Evolutionary conservation across 2,797 vertebrate species (phyloP), one percentile per base, ranked within the genome.

Genomic region (Iguana delicatissima): DNA sequence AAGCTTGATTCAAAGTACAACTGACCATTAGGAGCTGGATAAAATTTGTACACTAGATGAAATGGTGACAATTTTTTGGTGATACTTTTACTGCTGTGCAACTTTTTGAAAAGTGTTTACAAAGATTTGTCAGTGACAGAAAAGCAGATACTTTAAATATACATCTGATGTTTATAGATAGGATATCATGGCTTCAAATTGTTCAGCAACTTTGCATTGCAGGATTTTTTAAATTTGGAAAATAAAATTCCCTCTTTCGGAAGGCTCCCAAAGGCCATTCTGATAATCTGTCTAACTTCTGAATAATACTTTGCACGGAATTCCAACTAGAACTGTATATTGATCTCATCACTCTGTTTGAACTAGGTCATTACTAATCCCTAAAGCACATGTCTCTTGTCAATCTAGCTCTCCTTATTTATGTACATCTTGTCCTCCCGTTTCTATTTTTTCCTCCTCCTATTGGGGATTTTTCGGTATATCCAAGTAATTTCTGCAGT

Each of bases 351-450:
- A 64, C 81, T 83, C 67, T 76, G 72, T 89, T 89, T 89, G 81
- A 89, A 89, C 72, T 89, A 84, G 81, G 72, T 84, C 88, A 89
- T 83, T 77, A 62, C 52, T 76, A 89, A 84, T 89, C 42, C 38
- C 69, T 76, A 76, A 77, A 84, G 81, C 38, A 77, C 69, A 24
- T 24, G 80, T 62, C 52, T 74, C 69, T 82, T 82, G 64, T 83
- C 87, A 82, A 42, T 88, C 87, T 82, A 62, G 55, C 26, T 46
- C 55, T 89, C 52, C 67, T 46, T 74, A 62, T 89, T 76, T 89
- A 83, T 83, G 87, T 55, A 89, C 69, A 76, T 83, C 38, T 76
- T 84, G 69, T 88, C 73, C 64, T 59, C 74, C 80, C 3, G 4
- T 62, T 77, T 76, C 52, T 84, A 9, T 69, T 59, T 72, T 52